Conservation (phyloP, 2,113 vertebrate species). For the Willisornis vidua region DNA sequence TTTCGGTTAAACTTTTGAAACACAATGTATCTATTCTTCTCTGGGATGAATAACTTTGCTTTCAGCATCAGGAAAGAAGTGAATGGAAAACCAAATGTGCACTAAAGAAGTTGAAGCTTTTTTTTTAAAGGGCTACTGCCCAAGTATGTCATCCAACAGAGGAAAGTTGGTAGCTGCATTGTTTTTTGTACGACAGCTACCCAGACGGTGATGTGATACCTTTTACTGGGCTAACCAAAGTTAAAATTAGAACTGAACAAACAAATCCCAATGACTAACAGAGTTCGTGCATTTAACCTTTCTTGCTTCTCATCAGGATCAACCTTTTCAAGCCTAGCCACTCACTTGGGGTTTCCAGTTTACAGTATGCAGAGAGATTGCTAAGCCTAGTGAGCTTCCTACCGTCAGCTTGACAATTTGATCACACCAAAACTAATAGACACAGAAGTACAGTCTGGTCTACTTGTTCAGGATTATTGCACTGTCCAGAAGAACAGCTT, state of each 20-base stretch:
- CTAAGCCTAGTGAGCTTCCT: neutral
- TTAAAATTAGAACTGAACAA: constrained; percentile 61
- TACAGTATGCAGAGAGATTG: neutral
- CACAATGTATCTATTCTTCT: constrained; percentile 41
- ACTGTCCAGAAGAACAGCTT: neutral
- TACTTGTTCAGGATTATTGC: neutral
- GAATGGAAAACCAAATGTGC: constrained; percentile 50
- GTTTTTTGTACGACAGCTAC: constrained; percentile 51
- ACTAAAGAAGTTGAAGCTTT: neutral
- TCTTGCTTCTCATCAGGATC: constrained; percentile 2
- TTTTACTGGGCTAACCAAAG: constrained; percentile 57
- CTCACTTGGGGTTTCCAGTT: neutral
- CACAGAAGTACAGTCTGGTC: neutral
- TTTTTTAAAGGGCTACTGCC: constrained; percentile 44
- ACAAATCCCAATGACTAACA: constrained; percentile 46
- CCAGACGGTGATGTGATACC: constrained; percentile 58
- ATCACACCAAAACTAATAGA: rapidly evolving
- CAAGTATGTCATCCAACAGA: constrained; percentile 59
- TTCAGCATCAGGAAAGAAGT: constrained; percentile 41
- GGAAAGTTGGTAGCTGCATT: constrained; percentile 61
- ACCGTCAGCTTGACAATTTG: neutral
- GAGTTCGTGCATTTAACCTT: constrained; percentile 11
- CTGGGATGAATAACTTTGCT: constrained; percentile 1
- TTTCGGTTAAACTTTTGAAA: constrained; percentile 28
- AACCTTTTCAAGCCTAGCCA: neutral